These are phyloP conservation scores for Drosophila punjabiensis DNA, from an alignment of 1,140 invertebrate species.

Conservation along the genomic window DNA sequence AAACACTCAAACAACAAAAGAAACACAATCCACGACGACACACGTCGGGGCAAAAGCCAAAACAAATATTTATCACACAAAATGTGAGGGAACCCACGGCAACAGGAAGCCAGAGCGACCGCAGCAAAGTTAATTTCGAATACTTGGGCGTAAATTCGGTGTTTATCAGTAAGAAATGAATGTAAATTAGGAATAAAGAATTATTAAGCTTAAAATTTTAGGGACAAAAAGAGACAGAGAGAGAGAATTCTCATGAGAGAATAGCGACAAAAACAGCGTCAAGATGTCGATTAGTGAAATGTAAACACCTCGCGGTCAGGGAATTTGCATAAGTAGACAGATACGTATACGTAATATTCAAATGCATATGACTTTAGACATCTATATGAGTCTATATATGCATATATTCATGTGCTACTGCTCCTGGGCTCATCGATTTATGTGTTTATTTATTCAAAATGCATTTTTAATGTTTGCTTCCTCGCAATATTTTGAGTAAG, in stretches of 20 bases:
- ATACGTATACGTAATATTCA: slow-evolving; percentile 28
- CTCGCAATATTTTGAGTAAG: background rate
- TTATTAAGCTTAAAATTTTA: background rate
- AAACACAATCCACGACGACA: slow-evolving; percentile 31
- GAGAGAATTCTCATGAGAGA: background rate
- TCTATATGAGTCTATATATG: background rate
- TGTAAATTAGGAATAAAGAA: slow-evolving; percentile 27
- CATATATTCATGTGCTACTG: slow-evolving; percentile 15
- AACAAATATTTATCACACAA: slow-evolving; percentile 53
- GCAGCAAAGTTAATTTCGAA: slow-evolving; percentile 48
- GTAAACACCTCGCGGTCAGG: slow-evolving; percentile 40
- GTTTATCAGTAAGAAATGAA: slow-evolving; percentile 40
- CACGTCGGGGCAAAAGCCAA: slow-evolving; percentile 45
- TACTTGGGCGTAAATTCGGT: slow-evolving; percentile 42
- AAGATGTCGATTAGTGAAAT: slow-evolving; percentile 46
- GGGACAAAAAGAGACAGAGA: background rate
- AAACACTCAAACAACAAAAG: slow-evolving; percentile 9
- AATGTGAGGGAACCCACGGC: slow-evolving; percentile 16
- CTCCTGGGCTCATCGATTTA: slow-evolving; percentile 25
- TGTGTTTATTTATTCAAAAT: slow-evolving; percentile 42
- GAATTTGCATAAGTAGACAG: slow-evolving; percentile 33
- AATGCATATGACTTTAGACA: slow-evolving; percentile 18
- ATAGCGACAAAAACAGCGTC: slow-evolving; percentile 14
- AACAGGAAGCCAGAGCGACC: slow-evolving; percentile 5
- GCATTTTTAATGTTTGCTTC: slow-evolving; percentile 44